Evolutionary conservation across 1,140 invertebrate species (phyloP).

Genomic region (Drosophila sproati): DNA sequence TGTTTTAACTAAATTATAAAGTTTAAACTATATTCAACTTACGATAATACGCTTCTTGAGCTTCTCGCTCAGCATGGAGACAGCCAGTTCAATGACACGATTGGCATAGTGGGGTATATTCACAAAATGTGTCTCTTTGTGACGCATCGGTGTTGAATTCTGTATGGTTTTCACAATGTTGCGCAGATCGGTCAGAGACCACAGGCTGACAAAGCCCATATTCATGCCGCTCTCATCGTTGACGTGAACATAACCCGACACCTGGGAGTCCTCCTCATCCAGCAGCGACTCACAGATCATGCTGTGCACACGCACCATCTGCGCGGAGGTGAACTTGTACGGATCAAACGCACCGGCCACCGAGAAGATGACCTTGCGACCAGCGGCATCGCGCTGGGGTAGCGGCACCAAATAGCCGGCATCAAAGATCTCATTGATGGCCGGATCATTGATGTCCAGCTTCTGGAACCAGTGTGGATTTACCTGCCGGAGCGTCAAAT

Average conservation of each 20-base stretch:
- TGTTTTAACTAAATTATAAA: not conserved
- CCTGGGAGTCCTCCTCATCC: conserved; percentile 92
- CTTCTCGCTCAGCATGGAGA: conserved; percentile 92
- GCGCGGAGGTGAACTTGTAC: conserved; percentile 89
- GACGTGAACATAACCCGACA: conserved; percentile 91
- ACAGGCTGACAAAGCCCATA: conserved; percentile 92
- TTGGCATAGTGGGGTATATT: conserved; percentile 91
- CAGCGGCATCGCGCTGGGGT: conserved; percentile 89
- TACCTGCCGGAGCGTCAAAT: conserved; percentile 91
- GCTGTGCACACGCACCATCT: conserved; percentile 91
- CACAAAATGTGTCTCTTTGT: conserved; percentile 93
- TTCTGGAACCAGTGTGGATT: conserved; percentile 94
- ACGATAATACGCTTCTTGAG: conserved; percentile 90
- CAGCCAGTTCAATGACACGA: conserved; percentile 91
- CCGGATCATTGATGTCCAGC: conserved; percentile 89
- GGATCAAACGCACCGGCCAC: conserved; percentile 91
- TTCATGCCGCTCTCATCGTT: conserved; percentile 93
- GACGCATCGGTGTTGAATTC: conserved; percentile 94
- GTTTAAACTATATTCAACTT: conserved; percentile 69
- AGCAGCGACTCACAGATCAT: conserved; percentile 91
- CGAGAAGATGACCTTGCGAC: conserved; percentile 90
- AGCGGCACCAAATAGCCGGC: conserved; percentile 93
- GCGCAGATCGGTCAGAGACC: conserved; percentile 91
- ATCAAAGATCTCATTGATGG: conserved; percentile 91
- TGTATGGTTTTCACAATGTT: conserved; percentile 92